Evolutionary conservation across 2,797 vertebrate genomes (phyloP).

Genomic region (Todus mexicanus): DNA sequence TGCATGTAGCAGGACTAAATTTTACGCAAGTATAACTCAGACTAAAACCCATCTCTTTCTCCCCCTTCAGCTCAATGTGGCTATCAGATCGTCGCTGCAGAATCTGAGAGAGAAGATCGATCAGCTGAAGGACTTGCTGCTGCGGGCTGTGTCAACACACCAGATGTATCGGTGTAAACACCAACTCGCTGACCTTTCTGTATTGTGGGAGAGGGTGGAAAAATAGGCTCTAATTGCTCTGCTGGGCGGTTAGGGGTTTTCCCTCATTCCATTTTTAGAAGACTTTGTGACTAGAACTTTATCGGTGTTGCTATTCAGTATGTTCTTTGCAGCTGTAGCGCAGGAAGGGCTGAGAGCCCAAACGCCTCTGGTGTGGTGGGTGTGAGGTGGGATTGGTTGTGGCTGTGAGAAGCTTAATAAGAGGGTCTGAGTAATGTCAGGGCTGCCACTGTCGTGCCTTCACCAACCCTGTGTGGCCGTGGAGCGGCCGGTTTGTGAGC

Average conservation of each 20-base stretch:
- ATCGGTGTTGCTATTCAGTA: background rate
- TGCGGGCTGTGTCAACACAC: slow-evolving; percentile 82
- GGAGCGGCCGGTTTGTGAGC: background rate
- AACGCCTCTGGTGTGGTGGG: accelerated
- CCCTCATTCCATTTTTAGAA: background rate
- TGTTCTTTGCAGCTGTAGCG: background rate
- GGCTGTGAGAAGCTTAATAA: background rate
- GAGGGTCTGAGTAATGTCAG: background rate
- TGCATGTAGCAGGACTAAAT: background rate
- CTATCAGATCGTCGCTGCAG: slow-evolving; percentile 85
- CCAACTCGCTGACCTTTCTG: background rate
- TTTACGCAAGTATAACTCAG: too few relatives aligned
- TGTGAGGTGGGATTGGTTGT: background rate
- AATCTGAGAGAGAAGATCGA: slow-evolving; percentile 87
- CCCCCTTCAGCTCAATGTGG: slow-evolving; percentile 84
- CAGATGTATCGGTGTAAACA: slow-evolving; percentile 86
- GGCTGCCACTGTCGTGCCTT: background rate
- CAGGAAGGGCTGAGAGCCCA: background rate
- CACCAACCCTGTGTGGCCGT: background rate
- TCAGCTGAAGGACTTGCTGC: slow-evolving; percentile 86
- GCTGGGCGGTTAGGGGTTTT: background rate
- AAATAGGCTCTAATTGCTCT: background rate
- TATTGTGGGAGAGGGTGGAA: background rate
- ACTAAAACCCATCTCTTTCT: background rate
- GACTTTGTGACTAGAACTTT: background rate